A percentile compares a stretch with the other conserved stretches of the same genome.
These are phyloP conservation scores for Triplophysa dalaica DNA, from an alignment of 2,113 vertebrate genomes.

Conservation along the genomic window DNA sequence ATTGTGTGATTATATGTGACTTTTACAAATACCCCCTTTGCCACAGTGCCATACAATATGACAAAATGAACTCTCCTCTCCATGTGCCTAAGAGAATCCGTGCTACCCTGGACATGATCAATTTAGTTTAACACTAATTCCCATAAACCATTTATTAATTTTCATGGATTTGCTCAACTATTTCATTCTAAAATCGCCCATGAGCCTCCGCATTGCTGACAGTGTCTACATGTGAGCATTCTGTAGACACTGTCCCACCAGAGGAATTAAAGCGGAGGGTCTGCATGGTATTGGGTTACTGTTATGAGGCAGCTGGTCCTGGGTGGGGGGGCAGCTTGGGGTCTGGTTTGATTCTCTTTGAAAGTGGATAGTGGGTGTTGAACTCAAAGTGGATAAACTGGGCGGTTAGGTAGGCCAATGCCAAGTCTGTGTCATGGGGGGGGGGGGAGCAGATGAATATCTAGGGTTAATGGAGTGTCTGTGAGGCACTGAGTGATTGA, in stretches of 20 bases:
- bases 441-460: slow-evolving; percentile 17
- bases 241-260: slow-evolving; percentile 25
- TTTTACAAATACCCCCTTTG: not conserved
- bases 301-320: slow-evolving; percentile 31
- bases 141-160: not conserved
- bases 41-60: too few species aligned
- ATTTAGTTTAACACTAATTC: not conserved
- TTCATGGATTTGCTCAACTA: slow-evolving; percentile 30
- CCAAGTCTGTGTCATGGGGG: slow-evolving; percentile 9
- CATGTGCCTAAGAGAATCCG: not conserved
- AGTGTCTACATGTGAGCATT: slow-evolving; percentile 14
- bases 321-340: slow-evolving; percentile 35
- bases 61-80: too few species aligned
- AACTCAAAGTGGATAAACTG: slow-evolving; percentile 17
- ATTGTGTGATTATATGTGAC: not conserved
- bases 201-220: not conserved
- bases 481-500: not conserved
- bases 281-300: slow-evolving; percentile 49
- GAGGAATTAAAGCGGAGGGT: slow-evolving; percentile 15
- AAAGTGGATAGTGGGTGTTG: slow-evolving; percentile 40
- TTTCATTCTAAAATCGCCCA: slow-evolving; percentile 34
- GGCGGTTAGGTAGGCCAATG: slow-evolving; percentile 14
- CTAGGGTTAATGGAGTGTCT: slow-evolving; percentile 37
- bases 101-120: not conserved
- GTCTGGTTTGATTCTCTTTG: slow-evolving; percentile 39